Conservation (phyloP, 2,113 vertebrate species). For the Athene cunicularia region DNA sequence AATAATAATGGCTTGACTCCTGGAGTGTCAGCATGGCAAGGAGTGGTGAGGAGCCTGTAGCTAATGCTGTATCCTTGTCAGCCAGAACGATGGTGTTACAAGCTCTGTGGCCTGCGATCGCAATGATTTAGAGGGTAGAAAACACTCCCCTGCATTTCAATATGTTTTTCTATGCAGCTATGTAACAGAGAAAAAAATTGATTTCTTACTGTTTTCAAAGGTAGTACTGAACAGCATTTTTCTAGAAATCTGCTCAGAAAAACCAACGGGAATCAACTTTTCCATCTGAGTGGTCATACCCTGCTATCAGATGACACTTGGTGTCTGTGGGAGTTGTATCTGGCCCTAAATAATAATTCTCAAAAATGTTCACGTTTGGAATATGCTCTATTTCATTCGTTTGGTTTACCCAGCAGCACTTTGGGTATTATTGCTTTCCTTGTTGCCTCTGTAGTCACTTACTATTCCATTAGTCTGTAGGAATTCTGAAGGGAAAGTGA, state of each 20-base stretch:
- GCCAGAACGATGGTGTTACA: not conserved
- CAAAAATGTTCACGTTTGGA: not conserved
- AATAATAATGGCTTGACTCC: not conserved
- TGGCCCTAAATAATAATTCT: not conserved
- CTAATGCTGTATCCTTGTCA: constrained; percentile 25
- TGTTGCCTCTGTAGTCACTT: not conserved
- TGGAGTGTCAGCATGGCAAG: not conserved
- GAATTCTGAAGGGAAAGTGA: not conserved
- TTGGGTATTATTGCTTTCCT: not conserved
- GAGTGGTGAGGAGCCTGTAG: not conserved
- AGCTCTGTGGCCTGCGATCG: not conserved
- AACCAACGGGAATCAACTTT: not conserved
- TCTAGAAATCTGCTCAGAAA: not conserved
- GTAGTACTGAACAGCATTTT: not conserved
- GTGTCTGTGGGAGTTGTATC: not conserved
- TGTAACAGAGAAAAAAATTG: not conserved
- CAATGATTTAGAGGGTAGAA: constrained; percentile 34
- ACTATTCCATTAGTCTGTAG: not conserved
- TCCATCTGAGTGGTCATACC: not conserved
- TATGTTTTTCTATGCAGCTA: not conserved
- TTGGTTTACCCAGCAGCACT: not conserved
- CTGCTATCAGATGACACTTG: rapidly evolving
- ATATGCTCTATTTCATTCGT: not conserved
- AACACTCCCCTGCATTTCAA: constrained; percentile 20
- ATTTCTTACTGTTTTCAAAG: constrained; percentile 22